phyloP scores from a whole-genome alignment of 2,113 vertebrate species.

The Heterotis niloticus region DNA sequence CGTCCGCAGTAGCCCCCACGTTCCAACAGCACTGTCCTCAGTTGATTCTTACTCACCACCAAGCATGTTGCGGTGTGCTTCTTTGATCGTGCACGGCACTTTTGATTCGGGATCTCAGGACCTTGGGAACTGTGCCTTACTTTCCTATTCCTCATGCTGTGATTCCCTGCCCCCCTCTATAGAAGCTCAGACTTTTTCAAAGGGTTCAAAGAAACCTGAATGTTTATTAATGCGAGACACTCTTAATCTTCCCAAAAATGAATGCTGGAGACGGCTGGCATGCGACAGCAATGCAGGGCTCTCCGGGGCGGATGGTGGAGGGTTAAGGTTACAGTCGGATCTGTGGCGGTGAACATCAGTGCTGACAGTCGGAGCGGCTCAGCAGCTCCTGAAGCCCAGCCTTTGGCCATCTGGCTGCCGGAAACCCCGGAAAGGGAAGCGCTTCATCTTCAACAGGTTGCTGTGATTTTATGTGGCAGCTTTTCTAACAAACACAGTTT shows the following conservation, averaged over 20 bases:
- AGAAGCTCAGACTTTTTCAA: background rate
- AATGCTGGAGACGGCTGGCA: background rate
- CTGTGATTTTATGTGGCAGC: constrained; percentile 10
- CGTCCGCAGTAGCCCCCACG: constrained; percentile 14
- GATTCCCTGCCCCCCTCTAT: background rate
- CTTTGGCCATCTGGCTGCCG: constrained; percentile 27
- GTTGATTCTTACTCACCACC: constrained; percentile 27
- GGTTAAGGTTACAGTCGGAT: background rate
- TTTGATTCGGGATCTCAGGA: constrained; percentile 5
- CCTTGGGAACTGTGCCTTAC: background rate
- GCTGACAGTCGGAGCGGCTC: background rate
- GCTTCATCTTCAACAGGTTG: constrained; percentile 11
- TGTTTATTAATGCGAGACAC: too few species aligned
- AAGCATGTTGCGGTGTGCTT: constrained; percentile 14
- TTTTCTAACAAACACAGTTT: constrained; percentile 25
- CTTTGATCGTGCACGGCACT: constrained; percentile 6
- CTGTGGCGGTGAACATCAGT: background rate
- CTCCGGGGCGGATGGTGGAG: background rate
- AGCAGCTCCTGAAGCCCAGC: background rate
- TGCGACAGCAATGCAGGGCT: background rate
- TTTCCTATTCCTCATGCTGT: background rate
- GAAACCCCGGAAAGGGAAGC: constrained; percentile 5
- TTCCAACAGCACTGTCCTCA: constrained; percentile 14
- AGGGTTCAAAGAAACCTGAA: too few species aligned
- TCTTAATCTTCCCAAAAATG: background rate